phyloP scores from a whole-genome alignment of 2,888 invertebrate genomes.

The Caradrina kadenii region DNA sequence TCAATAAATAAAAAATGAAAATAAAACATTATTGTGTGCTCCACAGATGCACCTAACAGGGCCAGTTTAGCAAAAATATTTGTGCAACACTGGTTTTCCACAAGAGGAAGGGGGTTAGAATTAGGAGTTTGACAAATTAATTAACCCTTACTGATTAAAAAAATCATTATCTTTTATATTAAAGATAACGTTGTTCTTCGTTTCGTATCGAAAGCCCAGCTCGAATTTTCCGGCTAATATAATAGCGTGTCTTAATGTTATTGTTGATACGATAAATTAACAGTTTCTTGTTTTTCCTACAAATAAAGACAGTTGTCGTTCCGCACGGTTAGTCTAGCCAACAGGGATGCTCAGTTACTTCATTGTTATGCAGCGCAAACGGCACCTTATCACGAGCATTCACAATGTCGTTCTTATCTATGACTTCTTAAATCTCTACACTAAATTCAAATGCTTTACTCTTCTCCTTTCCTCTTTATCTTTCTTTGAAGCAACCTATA shows the following conservation, averaged over 20 bases:
- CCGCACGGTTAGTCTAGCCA: constrained; percentile 24
- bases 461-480: not conserved
- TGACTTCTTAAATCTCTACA: constrained; percentile 13
- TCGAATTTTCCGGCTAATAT: not conserved
- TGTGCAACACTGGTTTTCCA: too few relatives aligned
- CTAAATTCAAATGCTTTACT: constrained; percentile 14
- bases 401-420: constrained; percentile 20
- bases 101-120: too few relatives aligned
- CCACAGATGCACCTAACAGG: too few relatives aligned
- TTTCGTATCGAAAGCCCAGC: not conserved
- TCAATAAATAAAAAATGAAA: too few relatives aligned
- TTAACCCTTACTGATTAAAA: too few relatives aligned
- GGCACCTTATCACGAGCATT: constrained; percentile 8
- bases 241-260: not conserved
- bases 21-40: too few relatives aligned
- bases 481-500: constrained; percentile 2
- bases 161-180: too few relatives aligned
- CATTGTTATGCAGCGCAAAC: constrained; percentile 44
- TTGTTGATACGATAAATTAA: not conserved
- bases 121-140: too few relatives aligned
- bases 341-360: constrained; percentile 42
- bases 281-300: constrained; percentile 28
- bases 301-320: constrained; percentile 35
- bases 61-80: too few relatives aligned
- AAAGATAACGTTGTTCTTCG: not conserved